Conservation (phyloP, 1,140 invertebrate genomes). For the Drosophila tsacasi region DNA sequence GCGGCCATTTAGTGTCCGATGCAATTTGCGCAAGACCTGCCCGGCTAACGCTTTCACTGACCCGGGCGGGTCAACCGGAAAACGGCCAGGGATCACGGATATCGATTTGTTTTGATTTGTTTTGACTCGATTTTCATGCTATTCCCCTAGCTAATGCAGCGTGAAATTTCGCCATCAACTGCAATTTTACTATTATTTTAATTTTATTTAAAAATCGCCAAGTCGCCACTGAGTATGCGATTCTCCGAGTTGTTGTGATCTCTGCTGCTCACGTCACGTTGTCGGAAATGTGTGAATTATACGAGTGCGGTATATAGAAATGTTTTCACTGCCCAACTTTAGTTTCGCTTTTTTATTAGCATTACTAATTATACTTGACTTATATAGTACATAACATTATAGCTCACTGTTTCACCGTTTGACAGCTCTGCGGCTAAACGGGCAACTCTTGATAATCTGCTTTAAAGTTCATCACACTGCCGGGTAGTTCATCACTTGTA, state of each 20-base stretch:
- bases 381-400: conserved; percentile 11
- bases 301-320: conserved; percentile 27
- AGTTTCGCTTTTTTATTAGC: conserved; percentile 59
- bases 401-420: background rate
- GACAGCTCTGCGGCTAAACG: background rate
- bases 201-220: conserved; percentile 3
- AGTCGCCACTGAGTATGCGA: conserved; percentile 18
- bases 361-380: conserved; percentile 23
- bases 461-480: conserved; percentile 57
- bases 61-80: conserved; percentile 20
- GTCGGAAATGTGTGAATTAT: conserved; percentile 76
- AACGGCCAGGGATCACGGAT: conserved; percentile 8
- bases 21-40: conserved; percentile 65
- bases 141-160: conserved; percentile 40
- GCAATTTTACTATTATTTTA: conserved; percentile 18
- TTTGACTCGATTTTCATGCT: conserved; percentile 24
- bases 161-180: background rate
- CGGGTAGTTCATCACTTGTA: conserved; percentile 41
- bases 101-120: conserved; percentile 31
- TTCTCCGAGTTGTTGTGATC: conserved; percentile 58
- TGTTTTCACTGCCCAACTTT: conserved; percentile 57
- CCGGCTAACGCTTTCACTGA: conserved; percentile 60
- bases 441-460: conserved; percentile 59
- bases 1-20: conserved; percentile 22
- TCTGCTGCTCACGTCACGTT: conserved; percentile 56